Conservation (phyloP, 2,888 invertebrate species). For the Azorinus chamasolen region DNA sequence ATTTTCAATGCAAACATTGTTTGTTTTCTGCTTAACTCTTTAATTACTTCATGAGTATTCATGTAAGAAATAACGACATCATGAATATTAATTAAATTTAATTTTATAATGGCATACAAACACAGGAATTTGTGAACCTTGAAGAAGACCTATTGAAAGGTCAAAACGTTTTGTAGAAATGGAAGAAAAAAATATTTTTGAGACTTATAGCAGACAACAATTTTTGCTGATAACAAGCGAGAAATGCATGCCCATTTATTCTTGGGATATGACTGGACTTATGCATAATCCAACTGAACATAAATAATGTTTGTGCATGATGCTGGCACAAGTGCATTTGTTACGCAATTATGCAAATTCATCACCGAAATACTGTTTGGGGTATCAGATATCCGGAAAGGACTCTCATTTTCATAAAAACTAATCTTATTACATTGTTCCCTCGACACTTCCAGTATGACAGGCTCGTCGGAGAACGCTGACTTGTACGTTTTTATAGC, state of each 20-base stretch:
- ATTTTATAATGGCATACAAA: too few species aligned
- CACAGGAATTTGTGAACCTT: too few species aligned
- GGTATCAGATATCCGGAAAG: slow-evolving; percentile 31
- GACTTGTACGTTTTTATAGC: not conserved
- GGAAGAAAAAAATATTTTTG: too few species aligned
- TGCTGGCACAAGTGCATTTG: slow-evolving; percentile 18
- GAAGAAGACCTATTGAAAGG: too few species aligned
- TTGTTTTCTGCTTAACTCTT: too few species aligned
- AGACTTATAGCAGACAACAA: too few species aligned
- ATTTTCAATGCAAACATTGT: too few species aligned
- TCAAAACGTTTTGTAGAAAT: too few species aligned
- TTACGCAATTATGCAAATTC: slow-evolving; percentile 51
- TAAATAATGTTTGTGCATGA: slow-evolving; percentile 21
- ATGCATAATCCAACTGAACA: not conserved
- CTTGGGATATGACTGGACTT: not conserved
- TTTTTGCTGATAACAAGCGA: too few species aligned
- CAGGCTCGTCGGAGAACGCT: slow-evolving; percentile 1
- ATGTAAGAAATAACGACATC: too few species aligned
- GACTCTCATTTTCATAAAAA: slow-evolving; percentile 15
- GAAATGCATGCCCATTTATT: not conserved
- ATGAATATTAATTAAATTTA: too few species aligned
- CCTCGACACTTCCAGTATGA: not conserved
- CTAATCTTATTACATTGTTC: slow-evolving; percentile 12
- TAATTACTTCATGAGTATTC: too few species aligned
- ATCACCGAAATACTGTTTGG: slow-evolving; percentile 20